Percentiles rank a stretch among this genome's conserved stretches.
Conservation (phyloP, 2,113 vertebrate genomes). For the Alethe castanea region DNA sequence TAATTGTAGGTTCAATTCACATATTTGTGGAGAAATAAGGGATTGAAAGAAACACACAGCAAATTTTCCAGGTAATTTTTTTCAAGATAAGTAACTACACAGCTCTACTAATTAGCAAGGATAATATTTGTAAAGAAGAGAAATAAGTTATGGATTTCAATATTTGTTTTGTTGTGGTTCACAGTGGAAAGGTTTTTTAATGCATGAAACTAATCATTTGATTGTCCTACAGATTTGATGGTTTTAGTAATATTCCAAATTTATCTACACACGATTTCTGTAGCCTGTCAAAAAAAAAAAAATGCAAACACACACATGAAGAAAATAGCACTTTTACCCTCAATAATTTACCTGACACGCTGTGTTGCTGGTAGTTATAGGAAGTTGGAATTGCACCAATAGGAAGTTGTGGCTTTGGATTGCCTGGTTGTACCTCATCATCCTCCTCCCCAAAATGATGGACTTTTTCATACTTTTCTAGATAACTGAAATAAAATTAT, state of each 20-base stretch:
- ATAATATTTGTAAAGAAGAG: not conserved
- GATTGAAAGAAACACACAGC: not conserved
- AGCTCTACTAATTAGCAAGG: not conserved
- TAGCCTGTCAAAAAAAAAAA: not conserved
- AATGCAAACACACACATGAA: accelerated
- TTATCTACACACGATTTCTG: not conserved
- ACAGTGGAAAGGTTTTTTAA: not conserved
- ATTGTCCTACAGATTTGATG: not conserved
- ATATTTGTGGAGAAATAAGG: not conserved
- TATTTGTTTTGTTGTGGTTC: not conserved
- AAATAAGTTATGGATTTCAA: not conserved
- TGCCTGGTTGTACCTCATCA: constrained; percentile 94
- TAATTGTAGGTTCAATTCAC: not conserved
- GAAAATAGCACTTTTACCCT: not conserved
- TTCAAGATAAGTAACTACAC: not conserved
- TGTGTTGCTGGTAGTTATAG: constrained; percentile 99
- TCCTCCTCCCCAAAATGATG: constrained; percentile 99
- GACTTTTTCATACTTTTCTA: constrained; percentile 99
- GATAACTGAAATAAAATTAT: constrained; percentile 81
- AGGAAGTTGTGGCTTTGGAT: constrained; percentile 94
- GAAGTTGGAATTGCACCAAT: constrained; percentile 97
- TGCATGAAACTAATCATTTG: not conserved
- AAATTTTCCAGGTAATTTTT: not conserved
- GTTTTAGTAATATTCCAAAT: not conserved
- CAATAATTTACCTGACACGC: constrained; percentile 88